phyloP scores from a whole-genome alignment of 2,113 vertebrate species.

The Diadophis punctatus region DNA sequence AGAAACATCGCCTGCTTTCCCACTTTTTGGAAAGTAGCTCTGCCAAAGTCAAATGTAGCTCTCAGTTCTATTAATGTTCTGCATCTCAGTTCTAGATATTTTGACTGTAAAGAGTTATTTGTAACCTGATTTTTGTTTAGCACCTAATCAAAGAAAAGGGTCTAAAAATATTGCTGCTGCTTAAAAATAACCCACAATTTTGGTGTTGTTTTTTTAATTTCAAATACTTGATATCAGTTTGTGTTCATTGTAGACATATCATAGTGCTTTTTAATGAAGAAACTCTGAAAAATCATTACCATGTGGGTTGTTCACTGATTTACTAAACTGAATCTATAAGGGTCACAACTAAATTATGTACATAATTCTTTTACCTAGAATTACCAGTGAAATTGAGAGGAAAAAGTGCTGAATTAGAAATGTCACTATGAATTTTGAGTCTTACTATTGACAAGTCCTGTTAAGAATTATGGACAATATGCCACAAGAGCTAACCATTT shows the following conservation, averaged over 20 bases:
- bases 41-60: neutral
- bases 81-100: neutral
- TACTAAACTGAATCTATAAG: neutral
- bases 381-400: neutral
- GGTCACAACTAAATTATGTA: neutral
- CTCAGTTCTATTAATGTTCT: neutral
- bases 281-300: neutral
- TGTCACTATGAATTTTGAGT: neutral
- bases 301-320: neutral
- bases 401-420: neutral
- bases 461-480: neutral
- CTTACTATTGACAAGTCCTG: neutral
- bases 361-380: neutral
- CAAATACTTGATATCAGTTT: neutral
- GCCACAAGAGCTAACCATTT: slow-evolving; percentile 9
- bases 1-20: neutral
- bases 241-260: neutral
- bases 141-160: neutral
- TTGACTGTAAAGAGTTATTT: neutral
- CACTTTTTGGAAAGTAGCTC: neutral
- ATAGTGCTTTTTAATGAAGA: neutral
- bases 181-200: neutral
- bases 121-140: neutral
- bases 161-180: neutral
- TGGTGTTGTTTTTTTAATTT: neutral